Evolutionary conservation across 2,888 invertebrate genomes (phyloP), one percentile per base, ranked within the genome.

Genomic region (Drosophila anceps): DNA sequence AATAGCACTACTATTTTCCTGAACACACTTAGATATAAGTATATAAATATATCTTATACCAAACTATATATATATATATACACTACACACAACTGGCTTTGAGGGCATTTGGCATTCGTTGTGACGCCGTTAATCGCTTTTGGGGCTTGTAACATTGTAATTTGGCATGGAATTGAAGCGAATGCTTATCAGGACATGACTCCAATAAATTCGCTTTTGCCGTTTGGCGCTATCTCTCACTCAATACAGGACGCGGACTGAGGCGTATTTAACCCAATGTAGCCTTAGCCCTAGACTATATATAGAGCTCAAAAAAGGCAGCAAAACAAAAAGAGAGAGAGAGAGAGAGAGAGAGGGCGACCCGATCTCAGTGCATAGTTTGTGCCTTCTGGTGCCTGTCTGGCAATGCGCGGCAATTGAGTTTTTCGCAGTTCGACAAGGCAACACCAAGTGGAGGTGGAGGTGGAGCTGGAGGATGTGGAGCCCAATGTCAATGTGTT

Each of bases 401-500:
- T 79, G 87, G 50, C 81, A 73, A 71, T 77, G 69, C 68, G 78
- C 84, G 64, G 82, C 90, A 88, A 87, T 87, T 90, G 86, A 89
- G 90, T 84, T 90, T 86, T 84, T 88, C 87, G 86, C 84, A 85
- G 77, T 90, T 90, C 81, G 89, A 79, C 87, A 87, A 67, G 71
- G 68, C 69, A 69, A 71, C 70, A 64, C 71, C 78, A 74, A 50
- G 31, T 31, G 50, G 2, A n/a, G 48, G 29, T n/a, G 29, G 10
- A 29, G 27, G 10, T 5, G 48, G 8, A 24, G 33, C 20, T 13
- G 13, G 15, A 13, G 73, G 77, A 77, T 53, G 72, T 73, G 84
- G 64, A 81, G 62, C 58, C 73, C 60, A 60, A 60, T 60, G 53
- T 31, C 69, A 69, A 33, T 67, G 46, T 37, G 35, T 46, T 59